These are phyloP conservation scores for Tangara arthus DNA, from an alignment of 2,797 vertebrate genomes.

Conservation along the genomic window DNA sequence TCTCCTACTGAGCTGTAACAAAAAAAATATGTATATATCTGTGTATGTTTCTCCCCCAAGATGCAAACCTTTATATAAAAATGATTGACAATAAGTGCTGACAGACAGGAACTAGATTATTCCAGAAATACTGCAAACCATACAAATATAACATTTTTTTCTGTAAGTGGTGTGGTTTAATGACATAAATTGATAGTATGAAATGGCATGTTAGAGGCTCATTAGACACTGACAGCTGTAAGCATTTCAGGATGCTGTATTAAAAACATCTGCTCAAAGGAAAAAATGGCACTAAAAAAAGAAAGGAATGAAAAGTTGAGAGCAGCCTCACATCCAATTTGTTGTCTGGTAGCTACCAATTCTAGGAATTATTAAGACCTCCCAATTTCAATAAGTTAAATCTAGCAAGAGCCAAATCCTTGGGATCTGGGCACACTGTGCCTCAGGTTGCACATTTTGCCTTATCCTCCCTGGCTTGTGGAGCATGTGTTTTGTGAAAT, in stretches of 20 bases:
- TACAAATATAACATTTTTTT: neutral
- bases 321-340: neutral
- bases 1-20: neutral
- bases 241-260: constrained; percentile 13
- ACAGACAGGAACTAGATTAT: neutral
- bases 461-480: neutral
- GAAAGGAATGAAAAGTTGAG: neutral
- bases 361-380: neutral
- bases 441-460: neutral
- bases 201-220: neutral
- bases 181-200: neutral
- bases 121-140: neutral
- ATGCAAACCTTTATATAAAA: neutral
- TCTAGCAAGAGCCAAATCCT: neutral
- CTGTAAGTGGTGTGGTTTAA: neutral
- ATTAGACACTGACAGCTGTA: constrained; percentile 1
- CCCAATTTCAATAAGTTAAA: neutral
- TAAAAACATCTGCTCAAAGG: constrained; percentile 27
- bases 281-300: neutral
- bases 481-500: neutral
- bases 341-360: neutral
- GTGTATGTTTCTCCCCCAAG: neutral
- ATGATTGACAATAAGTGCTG: neutral
- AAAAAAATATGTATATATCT: neutral
- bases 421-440: neutral